Percentiles rank a stretch among this genome's conserved stretches.
Conservation (phyloP, 2,888 invertebrate species). For the Melinaea marsaeus region DNA sequence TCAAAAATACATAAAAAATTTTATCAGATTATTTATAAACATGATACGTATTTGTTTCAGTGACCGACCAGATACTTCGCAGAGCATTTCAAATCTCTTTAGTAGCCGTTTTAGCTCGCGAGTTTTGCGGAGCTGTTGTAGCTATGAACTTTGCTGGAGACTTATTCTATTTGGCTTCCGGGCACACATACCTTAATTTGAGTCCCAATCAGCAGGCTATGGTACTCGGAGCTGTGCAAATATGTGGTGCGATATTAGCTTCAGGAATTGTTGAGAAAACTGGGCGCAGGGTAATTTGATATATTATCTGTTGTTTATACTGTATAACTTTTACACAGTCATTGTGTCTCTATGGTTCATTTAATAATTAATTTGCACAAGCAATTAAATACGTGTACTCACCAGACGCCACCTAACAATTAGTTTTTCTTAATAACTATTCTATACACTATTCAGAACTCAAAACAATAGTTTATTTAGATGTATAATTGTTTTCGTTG, state of each 20-base stretch:
- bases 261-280: conserved; percentile 32
- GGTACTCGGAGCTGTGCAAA: conserved; percentile 30
- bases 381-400: too few relatives aligned
- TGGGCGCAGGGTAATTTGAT: conserved; percentile 14
- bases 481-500: too few relatives aligned
- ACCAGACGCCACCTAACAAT: too few relatives aligned
- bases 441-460: too few relatives aligned
- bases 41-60: conserved; percentile 44
- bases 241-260: conserved; percentile 25
- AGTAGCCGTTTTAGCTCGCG: conserved; percentile 29
- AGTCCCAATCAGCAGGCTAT: conserved; percentile 25
- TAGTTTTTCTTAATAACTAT: too few relatives aligned
- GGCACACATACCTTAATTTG: not conserved
- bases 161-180: conserved; percentile 18
- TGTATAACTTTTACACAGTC: not conserved
- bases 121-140: conserved; percentile 34
- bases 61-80: conserved; percentile 46
- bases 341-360: not conserved
- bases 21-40: not conserved
- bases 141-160: conserved; percentile 34
- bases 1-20: not conserved
- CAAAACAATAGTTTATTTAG: too few relatives aligned
- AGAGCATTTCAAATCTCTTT: conserved; percentile 34
- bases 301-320: not conserved
- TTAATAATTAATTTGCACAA: too few relatives aligned